Conservation (phyloP, 1,140 invertebrate genomes). For the Tetragonula clypearis region DNA sequence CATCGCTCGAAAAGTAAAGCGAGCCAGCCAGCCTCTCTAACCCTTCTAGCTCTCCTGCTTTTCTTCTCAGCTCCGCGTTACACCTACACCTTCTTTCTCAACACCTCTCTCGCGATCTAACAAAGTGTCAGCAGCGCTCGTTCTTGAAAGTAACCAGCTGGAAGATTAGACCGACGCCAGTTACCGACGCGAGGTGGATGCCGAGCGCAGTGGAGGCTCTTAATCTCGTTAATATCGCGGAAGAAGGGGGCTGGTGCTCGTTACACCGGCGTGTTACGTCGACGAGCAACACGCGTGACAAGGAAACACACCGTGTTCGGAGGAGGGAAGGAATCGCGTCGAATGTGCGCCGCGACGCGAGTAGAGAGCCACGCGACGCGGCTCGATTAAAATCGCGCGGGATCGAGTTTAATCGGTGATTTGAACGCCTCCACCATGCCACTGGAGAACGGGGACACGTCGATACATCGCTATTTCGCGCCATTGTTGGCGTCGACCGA, state of each 20-base stretch:
- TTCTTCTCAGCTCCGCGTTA: not conserved
- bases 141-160: constrained; percentile 7
- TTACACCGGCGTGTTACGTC: constrained; percentile 2
- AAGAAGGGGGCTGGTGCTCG: constrained; percentile 23
- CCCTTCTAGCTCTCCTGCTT: no score
- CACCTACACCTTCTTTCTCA: not conserved
- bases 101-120: not conserved
- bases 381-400: constrained; percentile 20
- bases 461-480: not conserved
- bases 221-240: constrained; percentile 47
- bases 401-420: constrained; percentile 18
- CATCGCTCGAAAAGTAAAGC: no score
- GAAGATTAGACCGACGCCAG: constrained; percentile 7
- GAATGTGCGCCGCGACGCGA: not conserved
- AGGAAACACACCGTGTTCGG: not conserved
- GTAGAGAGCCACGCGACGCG: not conserved
- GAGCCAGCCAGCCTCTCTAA: no score
- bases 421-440: not conserved
- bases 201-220: constrained; percentile 6
- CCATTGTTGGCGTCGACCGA: not conserved
- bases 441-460: not conserved
- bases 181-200: not conserved
- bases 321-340: not conserved
- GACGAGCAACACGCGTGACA: constrained; percentile 1
- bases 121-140: not conserved